phyloP scores from a whole-genome alignment of 2,113 vertebrate genomes.

The Sphyrna mokarran region DNA sequence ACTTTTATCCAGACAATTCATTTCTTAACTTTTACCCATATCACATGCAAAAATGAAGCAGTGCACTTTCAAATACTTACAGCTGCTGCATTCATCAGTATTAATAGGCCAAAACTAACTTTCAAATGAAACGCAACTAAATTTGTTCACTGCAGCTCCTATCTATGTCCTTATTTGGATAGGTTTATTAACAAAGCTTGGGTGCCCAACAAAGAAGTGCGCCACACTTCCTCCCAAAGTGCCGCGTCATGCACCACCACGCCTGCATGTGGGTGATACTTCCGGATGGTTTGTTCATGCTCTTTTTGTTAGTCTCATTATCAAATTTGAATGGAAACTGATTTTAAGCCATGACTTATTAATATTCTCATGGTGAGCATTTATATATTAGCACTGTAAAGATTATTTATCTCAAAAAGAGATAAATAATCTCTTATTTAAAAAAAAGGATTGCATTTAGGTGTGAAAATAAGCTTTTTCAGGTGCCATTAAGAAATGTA shows the following conservation, averaged over 20 bases:
- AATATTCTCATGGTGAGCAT: neutral
- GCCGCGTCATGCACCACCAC: constrained; percentile 25
- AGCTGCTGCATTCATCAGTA: constrained; percentile 6
- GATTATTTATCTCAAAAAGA: neutral
- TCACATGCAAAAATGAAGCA: neutral
- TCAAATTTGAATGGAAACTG: neutral
- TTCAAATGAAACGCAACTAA: constrained; percentile 25
- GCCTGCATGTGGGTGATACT: constrained; percentile 25
- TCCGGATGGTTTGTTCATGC: neutral
- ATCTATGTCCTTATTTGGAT: constrained; percentile 34
- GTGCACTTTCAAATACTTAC: constrained; percentile 4
- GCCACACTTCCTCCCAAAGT: constrained; percentile 27
- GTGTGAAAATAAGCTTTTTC: neutral
- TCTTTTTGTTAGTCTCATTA: constrained; percentile 14
- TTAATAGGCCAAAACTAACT: neutral
- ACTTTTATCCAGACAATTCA: neutral
- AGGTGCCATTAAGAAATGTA: neutral
- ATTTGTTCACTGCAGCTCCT: neutral
- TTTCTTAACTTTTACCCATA: neutral
- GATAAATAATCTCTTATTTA: too few relatives aligned
- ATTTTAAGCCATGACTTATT: neutral
- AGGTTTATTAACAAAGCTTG: constrained; percentile 26
- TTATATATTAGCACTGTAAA: neutral
- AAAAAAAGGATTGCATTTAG: too few relatives aligned
- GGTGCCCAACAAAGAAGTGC: constrained; percentile 15